These are phyloP conservation scores for Solen grandis DNA, from an alignment of 1,140 invertebrate species.

Conservation along the genomic window DNA sequence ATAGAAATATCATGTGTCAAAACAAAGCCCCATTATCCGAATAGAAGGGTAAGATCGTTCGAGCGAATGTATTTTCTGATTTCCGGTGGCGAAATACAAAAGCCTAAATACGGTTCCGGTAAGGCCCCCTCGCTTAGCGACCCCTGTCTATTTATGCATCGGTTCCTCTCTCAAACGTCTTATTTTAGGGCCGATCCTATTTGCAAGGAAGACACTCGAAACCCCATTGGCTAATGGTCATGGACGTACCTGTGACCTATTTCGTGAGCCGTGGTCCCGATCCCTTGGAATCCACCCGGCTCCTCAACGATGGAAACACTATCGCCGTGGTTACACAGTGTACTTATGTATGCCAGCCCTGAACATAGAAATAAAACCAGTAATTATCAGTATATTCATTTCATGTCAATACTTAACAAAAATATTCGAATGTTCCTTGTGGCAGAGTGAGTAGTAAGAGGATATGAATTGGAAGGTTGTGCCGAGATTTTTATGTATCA, in stretches of 20 bases:
- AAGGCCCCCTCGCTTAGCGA: no score
- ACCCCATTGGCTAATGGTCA: no score
- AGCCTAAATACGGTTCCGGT: no score
- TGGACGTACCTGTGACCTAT: slow-evolving; percentile 75
- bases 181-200: no score
- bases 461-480: background rate
- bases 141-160: no score
- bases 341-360: slow-evolving; percentile 70
- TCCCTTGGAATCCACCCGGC: slow-evolving; percentile 71
- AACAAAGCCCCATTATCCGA: no score
- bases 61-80: no score
- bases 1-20: no score
- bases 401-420: background rate
- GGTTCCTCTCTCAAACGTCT: no score
- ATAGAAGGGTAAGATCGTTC: no score
- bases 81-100: no score
- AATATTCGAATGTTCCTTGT: background rate
- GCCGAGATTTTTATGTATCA: background rate
- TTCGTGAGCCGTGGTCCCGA: slow-evolving; percentile 70
- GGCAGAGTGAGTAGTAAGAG: background rate
- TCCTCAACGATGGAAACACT: slow-evolving; percentile 73
- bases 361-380: background rate
- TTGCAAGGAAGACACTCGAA: no score
- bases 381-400: background rate
- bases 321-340: slow-evolving; percentile 65